Evolutionary conservation across 2,888 invertebrate genomes (phyloP).

Genomic region (Neoaliturus tenellus): DNA sequence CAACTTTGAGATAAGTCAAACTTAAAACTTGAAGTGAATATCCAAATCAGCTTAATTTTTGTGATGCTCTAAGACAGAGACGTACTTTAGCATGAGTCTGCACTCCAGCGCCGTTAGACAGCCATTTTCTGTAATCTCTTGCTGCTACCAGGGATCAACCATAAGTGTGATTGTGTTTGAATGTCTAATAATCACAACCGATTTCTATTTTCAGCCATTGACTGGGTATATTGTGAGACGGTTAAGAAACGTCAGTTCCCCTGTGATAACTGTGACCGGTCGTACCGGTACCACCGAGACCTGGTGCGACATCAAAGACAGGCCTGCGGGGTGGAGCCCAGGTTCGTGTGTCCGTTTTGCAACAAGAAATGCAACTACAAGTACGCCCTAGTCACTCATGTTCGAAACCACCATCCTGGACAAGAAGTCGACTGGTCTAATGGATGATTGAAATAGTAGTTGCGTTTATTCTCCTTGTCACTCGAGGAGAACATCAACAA

Average conservation of each 20-base stretch:
- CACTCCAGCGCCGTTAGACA: no score
- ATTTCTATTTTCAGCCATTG: neutral
- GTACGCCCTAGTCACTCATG: conserved; percentile 22
- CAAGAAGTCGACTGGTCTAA: neutral
- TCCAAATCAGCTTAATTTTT: no score
- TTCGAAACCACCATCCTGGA: conserved; percentile 18
- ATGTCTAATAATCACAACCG: neutral
- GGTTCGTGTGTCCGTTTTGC: conserved; percentile 72
- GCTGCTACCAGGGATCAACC: no score
- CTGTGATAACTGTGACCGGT: conserved; percentile 52
- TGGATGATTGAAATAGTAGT: no score
- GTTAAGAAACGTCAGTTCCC: neutral
- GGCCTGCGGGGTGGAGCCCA: conserved; percentile 71
- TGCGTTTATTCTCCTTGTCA: no score
- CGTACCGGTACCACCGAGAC: conserved; percentile 57
- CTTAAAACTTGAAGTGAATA: no score
- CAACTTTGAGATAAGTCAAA: no score
- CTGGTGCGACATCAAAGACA: conserved; percentile 64
- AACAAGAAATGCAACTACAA: conserved; percentile 38
- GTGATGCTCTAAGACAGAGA: no score
- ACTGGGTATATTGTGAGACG: neutral
- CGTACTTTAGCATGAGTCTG: no score
- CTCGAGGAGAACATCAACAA: no score
- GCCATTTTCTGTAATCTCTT: no score
- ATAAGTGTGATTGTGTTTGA: no score